Conservation (phyloP, 1,140 invertebrate genomes). For the Drosophila arizonae region DNA sequence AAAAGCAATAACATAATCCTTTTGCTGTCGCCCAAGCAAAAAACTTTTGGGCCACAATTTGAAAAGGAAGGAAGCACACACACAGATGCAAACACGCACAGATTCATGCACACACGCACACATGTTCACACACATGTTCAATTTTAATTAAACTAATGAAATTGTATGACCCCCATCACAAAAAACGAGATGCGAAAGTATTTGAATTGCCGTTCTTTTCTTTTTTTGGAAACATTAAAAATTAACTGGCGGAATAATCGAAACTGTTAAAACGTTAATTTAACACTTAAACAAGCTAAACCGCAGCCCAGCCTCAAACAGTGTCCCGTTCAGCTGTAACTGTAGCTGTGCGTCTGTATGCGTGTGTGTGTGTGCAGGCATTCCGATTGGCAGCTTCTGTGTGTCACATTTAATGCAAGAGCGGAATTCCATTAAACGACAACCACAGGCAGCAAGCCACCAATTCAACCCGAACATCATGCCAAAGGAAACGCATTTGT, state of each 20-base stretch:
- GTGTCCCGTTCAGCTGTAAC: conserved; percentile 54
- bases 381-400: conserved; percentile 79
- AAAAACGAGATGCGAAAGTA: conserved; percentile 22
- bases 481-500: conserved; percentile 74
- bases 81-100: conserved; percentile 17
- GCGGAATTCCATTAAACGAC: conserved; percentile 81
- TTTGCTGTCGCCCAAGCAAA: conserved; percentile 23
- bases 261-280: conserved; percentile 80
- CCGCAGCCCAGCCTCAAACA: conserved; percentile 63
- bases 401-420: conserved; percentile 79
- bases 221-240: conserved; percentile 63
- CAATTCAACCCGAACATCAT: conserved; percentile 25
- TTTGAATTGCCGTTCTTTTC: conserved; percentile 7
- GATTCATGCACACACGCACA: conserved; percentile 31
- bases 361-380: conserved; percentile 43
- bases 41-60: conserved; percentile 78
- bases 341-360: conserved; percentile 31
- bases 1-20: conserved; percentile 72
- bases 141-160: conserved; percentile 82
- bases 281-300: conserved; percentile 81
- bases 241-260: conserved; percentile 76
- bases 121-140: conserved; percentile 39
- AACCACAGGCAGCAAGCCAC: conserved; percentile 73
- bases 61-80: conserved; percentile 64
- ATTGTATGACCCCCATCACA: conserved; percentile 52